phyloP scores from a whole-genome alignment of 2,888 invertebrate genomes.

The Nysson spinosus region DNA sequence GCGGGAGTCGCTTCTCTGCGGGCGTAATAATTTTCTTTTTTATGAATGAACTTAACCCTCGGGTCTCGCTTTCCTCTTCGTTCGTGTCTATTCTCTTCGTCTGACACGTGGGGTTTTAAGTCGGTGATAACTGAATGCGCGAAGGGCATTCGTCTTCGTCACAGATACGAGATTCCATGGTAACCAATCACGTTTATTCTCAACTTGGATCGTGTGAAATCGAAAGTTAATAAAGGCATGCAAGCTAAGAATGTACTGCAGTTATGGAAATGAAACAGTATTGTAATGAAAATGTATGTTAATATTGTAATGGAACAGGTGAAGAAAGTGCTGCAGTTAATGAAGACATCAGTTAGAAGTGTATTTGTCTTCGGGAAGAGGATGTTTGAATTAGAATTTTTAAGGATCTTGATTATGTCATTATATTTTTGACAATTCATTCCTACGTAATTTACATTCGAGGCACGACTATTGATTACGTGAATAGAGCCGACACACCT shows the following conservation, averaged over 20 bases:
- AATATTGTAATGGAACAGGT: no score
- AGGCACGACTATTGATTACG: slow-evolving; percentile 23
- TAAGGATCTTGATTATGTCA: background rate
- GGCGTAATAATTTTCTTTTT: slow-evolving; percentile 63
- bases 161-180: slow-evolving; percentile 24
- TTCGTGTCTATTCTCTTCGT: slow-evolving; percentile 4
- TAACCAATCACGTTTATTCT: background rate
- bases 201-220: no score
- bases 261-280: no score
- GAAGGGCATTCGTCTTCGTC: slow-evolving; percentile 50
- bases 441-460: slow-evolving; percentile 10
- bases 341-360: no score
- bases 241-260: no score
- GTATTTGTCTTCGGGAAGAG: no score
- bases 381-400: background rate
- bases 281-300: no score
- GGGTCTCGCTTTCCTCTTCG: slow-evolving; percentile 12
- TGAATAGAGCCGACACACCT: slow-evolving; percentile 19
- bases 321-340: no score
- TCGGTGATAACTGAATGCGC: slow-evolving; percentile 23
- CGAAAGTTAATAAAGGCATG: no score
- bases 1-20: slow-evolving; percentile 58
- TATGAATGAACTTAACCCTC: slow-evolving; percentile 59
- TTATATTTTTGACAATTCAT: background rate
- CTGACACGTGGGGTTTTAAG: slow-evolving; percentile 12